A percentile compares a stretch with the other conserved stretches of the same genome.
Conservation (phyloP, 2,113 vertebrate species). For the Amblyopsis rosae region DNA sequence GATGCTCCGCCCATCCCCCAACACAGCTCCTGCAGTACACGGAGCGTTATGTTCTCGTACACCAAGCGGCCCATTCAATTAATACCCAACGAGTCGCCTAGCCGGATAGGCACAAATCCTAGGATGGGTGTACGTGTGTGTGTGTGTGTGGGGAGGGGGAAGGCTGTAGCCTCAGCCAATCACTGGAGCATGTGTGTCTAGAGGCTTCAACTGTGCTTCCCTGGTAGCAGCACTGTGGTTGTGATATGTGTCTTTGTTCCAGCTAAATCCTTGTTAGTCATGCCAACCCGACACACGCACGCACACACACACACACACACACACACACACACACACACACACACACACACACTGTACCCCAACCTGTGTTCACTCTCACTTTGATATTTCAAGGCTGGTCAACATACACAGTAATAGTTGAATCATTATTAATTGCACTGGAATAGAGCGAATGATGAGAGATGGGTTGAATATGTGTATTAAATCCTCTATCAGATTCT, state of each 20-base stretch:
- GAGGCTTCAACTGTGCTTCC: slow-evolving; percentile 26
- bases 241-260: slow-evolving; percentile 49
- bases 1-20: slow-evolving; percentile 17
- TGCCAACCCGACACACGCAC: slow-evolving; percentile 31
- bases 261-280: slow-evolving; percentile 50
- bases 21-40: slow-evolving; percentile 44
- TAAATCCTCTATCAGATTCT: too few species aligned
- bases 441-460: background rate
- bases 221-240: slow-evolving; percentile 20
- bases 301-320: slow-evolving; percentile 17
- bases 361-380: background rate
- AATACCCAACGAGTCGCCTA: slow-evolving; percentile 29
- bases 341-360: slow-evolving; percentile 14
- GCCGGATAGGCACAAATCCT: background rate
- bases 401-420: slow-evolving; percentile 39
- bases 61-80: slow-evolving; percentile 54
- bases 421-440: slow-evolving; percentile 25
- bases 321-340: background rate
- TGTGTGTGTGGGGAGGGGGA: slow-evolving; percentile 7
- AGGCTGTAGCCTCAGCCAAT: slow-evolving; percentile 25
- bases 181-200: slow-evolving; percentile 11
- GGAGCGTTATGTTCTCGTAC: slow-evolving; percentile 56
- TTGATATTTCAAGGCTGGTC: slow-evolving; percentile 16
- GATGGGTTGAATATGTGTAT: background rate
- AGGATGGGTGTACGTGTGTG: background rate